Evolutionary conservation across 1,140 invertebrate species (phyloP), one percentile per base, ranked within the genome.

Genomic region (Calliopsis andreniformis): DNA sequence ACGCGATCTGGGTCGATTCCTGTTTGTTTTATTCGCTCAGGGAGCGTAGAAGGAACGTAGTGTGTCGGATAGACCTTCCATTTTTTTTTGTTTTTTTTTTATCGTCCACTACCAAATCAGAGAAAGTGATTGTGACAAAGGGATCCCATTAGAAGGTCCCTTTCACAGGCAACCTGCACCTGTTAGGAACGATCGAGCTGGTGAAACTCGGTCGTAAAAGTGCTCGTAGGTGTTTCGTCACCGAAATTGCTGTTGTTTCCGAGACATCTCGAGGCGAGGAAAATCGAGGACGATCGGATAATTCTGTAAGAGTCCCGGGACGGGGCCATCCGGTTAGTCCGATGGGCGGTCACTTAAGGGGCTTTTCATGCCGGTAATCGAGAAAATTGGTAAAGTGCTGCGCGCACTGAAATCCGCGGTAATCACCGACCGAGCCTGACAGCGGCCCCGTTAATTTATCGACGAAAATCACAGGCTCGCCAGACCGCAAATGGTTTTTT

Each of bases 311-410:
- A 35, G 64, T 82, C 39, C 45, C 62, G 51, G 35, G 49, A n/a
- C 58, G 59, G 39, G 42, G 30, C 61, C 81, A 62, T 82, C 68
- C 63, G 59, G 56, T 76, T 72, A 30, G 28, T 47, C 47, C 69
- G 71, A 83, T 67, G 76, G 75, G 63, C 73, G 63, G 53, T 63
- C 72, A 73, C 78, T 85, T 84, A 83, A 73, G 58, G 7, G 73
- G 70, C 75, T 88, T 87, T 88, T 87, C 86, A 88, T 85, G 81
- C 78, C 64, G 76, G 73, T 80, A 83, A 84, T 81, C 73, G 82
- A 87, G 82, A 78, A 87, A 87, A 87, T 84, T 81, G 84, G 78
- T 87, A 86, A 87, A 87, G 77, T 81, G 83, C 75, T 70, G 68
- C 61, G 68, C 47, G 73, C 66, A 69, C 59, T 64, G 63, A 73